A percentile compares a stretch with the other conserved stretches of the same genome.
Conservation (phyloP, 2,797 vertebrate genomes). For the Sebastes nivosus region DNA sequence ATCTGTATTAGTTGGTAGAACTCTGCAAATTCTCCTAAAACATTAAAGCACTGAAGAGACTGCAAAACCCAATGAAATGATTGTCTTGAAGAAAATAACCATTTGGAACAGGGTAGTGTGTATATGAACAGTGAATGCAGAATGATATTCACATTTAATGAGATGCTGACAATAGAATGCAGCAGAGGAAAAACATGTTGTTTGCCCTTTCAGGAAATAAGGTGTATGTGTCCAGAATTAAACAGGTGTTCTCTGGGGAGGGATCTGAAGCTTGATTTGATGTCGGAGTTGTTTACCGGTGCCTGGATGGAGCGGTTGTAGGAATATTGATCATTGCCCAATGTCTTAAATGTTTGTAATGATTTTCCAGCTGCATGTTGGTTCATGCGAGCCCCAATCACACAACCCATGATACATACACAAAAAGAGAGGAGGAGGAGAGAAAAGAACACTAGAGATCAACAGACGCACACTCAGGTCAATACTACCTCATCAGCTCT, state of each 20-base stretch:
- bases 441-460: not conserved
- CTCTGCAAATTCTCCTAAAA: not conserved
- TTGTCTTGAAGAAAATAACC: not conserved
- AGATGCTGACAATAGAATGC: slow-evolving; percentile 17
- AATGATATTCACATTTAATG: slow-evolving; percentile 11
- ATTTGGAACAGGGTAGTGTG: not conserved
- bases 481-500: slow-evolving; percentile 54
- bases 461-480: slow-evolving; percentile 12
- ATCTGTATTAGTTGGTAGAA: not conserved
- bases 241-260: not conserved
- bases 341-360: slow-evolving; percentile 37
- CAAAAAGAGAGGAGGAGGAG: not conserved
- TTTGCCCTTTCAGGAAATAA: slow-evolving; percentile 21
- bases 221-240: slow-evolving; percentile 4
- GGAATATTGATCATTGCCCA: slow-evolving; percentile 36
- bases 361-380: slow-evolving; percentile 4
- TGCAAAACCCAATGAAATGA: not conserved
- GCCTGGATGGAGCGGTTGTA: slow-evolving; percentile 2
- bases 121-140: not conserved
- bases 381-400: not conserved
- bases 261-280: slow-evolving; percentile 10
- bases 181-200: not conserved
- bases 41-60: not conserved
- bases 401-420: not conserved
- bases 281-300: slow-evolving; percentile 21